These are phyloP conservation scores for Atherinomorus stipes DNA, from an alignment of 2,113 vertebrate genomes.

Conservation along the genomic window DNA sequence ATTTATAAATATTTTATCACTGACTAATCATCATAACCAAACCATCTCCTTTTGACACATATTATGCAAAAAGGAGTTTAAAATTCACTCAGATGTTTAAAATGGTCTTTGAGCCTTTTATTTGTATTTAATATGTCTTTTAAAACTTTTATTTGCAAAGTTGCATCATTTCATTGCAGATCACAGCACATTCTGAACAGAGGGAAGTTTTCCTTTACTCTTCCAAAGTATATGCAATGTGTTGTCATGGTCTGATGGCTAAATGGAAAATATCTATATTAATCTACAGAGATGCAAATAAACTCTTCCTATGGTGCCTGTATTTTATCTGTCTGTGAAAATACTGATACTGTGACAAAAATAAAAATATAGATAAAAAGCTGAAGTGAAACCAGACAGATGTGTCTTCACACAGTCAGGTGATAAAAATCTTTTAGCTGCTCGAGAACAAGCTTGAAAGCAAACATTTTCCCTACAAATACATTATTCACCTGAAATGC, in stretches of 20 bases:
- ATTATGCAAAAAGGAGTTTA: background rate
- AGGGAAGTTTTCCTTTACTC: background rate
- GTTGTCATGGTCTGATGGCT: background rate
- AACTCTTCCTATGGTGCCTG: background rate
- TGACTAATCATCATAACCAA: no score
- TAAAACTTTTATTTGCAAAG: background rate
- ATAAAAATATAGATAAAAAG: background rate
- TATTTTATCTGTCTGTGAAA: background rate
- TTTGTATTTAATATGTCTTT: background rate
- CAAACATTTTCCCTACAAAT: no score
- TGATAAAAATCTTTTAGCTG: no score
- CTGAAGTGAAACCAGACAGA: constrained; percentile 7
- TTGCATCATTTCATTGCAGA: background rate
- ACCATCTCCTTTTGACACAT: background rate
- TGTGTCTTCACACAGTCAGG: background rate
- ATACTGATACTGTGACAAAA: background rate
- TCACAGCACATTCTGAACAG: background rate
- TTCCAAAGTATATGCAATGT: background rate
- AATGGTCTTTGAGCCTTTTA: background rate
- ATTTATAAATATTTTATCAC: no score
- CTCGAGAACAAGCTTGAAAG: no score
- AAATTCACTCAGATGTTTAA: background rate
- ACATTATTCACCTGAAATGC: no score
- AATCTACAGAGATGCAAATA: background rate
- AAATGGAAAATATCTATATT: background rate